A percentile compares a stretch with the other conserved stretches of the same genome.
These are phyloP conservation scores for Sarcophilus harrisii DNA, from an alignment of 2,797 vertebrate species.

Conservation along the genomic window DNA sequence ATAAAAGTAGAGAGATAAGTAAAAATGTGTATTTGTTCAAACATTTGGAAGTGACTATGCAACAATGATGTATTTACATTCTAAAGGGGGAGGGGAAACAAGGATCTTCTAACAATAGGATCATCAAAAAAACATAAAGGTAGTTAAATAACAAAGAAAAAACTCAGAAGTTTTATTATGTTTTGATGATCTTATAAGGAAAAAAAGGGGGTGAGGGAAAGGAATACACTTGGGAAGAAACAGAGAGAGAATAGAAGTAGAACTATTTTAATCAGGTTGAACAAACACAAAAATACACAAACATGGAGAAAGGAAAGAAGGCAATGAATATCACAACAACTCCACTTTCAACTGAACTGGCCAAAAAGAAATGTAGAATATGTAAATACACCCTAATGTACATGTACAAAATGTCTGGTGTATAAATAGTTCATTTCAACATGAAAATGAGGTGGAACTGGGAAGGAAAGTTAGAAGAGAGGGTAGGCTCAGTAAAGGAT, in stretches of 20 bases:
- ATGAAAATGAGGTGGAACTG: background rate
- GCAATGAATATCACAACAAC: background rate
- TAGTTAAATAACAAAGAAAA: background rate
- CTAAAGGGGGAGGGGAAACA: background rate
- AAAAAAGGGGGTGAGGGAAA: background rate
- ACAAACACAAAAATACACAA: background rate
- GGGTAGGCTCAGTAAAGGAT: background rate
- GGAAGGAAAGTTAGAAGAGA: background rate
- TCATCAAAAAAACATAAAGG: background rate
- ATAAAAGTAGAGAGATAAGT: background rate
- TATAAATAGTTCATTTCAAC: background rate
- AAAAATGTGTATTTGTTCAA: background rate
- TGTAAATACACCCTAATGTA: background rate
- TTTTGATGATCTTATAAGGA: background rate
- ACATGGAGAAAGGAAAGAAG: background rate
- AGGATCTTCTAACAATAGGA: background rate
- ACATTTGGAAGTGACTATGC: background rate
- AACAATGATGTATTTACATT: background rate
- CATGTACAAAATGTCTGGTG: background rate
- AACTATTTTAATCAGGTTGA: background rate
- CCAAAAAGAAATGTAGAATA: background rate
- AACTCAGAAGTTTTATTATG: background rate
- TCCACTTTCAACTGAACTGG: background rate
- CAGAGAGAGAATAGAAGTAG: background rate
- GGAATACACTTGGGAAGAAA: background rate